Percentiles rank a stretch among this genome's conserved stretches.
These are phyloP conservation scores for Heteractis magnifica DNA, from an alignment of 92 coral and sea anemone species.

Conservation along the genomic window DNA sequence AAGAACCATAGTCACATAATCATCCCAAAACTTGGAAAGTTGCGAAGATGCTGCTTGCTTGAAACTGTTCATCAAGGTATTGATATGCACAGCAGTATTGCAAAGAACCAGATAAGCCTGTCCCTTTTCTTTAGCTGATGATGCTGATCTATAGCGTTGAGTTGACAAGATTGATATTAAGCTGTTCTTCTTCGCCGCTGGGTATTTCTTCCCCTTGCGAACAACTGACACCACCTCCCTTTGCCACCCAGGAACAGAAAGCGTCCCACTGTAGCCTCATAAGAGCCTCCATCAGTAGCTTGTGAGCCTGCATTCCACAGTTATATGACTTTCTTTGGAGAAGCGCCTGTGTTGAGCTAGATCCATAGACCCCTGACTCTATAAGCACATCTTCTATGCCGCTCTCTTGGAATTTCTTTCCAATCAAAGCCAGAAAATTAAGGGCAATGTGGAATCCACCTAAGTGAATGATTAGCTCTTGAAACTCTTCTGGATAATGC, in stretches of 20 bases:
- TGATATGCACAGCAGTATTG: slow-evolving; percentile 9
- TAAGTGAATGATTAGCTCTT: slow-evolving; percentile 43
- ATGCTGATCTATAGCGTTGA: slow-evolving; percentile 22
- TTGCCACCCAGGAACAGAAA: slow-evolving; percentile 33
- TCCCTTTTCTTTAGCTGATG: slow-evolving; percentile 23
- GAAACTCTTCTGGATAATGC: slow-evolving; percentile 49
- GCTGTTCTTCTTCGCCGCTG: not conserved
- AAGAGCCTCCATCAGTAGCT: slow-evolving; percentile 40
- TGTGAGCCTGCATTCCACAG: slow-evolving; percentile 42
- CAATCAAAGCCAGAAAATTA: slow-evolving; percentile 47
- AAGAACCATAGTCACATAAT: slow-evolving; percentile 35
- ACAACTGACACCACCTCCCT: slow-evolving; percentile 5
- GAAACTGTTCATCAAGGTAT: slow-evolving; percentile 21
- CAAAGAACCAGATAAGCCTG: slow-evolving; percentile 33
- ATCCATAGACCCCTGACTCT: slow-evolving; percentile 52
- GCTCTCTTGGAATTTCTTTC: slow-evolving; percentile 47
- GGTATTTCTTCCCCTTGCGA: slow-evolving; percentile 9
- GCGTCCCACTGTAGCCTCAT: slow-evolving; percentile 50
- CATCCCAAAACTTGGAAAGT: slow-evolving; percentile 51
- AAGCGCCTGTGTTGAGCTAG: slow-evolving; percentile 31
- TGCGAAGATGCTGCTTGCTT: slow-evolving; percentile 32
- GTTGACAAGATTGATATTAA: slow-evolving; percentile 10
- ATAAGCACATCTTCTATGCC: slow-evolving; percentile 46
- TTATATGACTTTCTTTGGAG: slow-evolving; percentile 47
- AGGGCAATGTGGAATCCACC: slow-evolving; percentile 63